Base-by-base conservation (phyloP, 2,797 vertebrate species). In the Pogoniulus pusillus region DNA sequence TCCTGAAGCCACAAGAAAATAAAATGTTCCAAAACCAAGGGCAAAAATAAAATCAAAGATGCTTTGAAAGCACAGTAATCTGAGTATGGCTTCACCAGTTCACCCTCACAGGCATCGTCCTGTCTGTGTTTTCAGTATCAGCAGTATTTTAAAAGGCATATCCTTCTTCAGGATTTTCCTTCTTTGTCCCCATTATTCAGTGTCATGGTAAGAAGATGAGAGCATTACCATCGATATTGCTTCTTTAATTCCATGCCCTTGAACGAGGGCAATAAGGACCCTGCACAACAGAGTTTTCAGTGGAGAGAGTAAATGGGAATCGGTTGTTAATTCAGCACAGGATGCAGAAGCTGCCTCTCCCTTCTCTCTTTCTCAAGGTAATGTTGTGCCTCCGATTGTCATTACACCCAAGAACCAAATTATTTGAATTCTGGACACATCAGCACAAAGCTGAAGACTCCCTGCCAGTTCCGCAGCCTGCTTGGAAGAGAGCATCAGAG, bases 371-470 rank as follows among this genome's bases (percentile, higher is more conserved):
- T 97, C 94, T 94, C 90, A 92, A 97, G 96, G 96, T 97, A 97
- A 96, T 93, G 91, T 82, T 65, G 78, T 89, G 93, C 93, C 90
- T 95, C 88, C 94, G 90, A 95, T 95, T 93, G 96, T 95, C 94
- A 91, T 80, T 93, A 95, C 94, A 96, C 79, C 95, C 54, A 82
- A 80, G 95, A 95, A 96, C 96, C 96, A 93, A 94, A 97, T 96
- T 93, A 97, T 97, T 97, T 96, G 96, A 96, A 98, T 98, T 97
- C 97, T 95, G 95, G 95, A 97, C 97, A 96, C 97, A 97, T 97
- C 94, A 77, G 96, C 96, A 96, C 93, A 96, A 94, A 96, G 90
- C 94, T 30, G 70, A 96, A 95, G 93, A 96, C 94, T 95, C 94
- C 93, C 96, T 97, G 97, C 96, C 97, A 97, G 96, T 97, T 96